Evolutionary conservation across 2,797 vertebrate species (phyloP), one percentile per base, ranked within the genome.

Genomic region (Galagoides demidoff): DNA sequence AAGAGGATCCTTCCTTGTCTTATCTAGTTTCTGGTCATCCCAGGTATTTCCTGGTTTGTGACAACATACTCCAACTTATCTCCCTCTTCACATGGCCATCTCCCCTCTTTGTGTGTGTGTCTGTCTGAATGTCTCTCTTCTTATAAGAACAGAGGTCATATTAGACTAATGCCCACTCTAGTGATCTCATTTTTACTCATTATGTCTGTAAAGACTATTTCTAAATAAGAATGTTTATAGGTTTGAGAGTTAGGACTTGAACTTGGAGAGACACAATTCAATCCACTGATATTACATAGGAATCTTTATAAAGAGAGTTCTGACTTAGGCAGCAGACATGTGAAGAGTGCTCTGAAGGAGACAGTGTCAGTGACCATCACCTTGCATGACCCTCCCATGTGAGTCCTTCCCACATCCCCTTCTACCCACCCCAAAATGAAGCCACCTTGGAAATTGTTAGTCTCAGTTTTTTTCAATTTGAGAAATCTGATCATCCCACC

Each of bases 381-480:
- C 79, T 95, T 77, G 52, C 14, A 27, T 86, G 59, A 86, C 84
- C 70, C 64, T 93, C 27, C 14, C 45, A 23, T 22, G 7, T 43
- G 34, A 71, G 4, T 39, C 61, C 31, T 92, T 94, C 82, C 61
- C 17, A 92, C 31, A 34, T 55, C 49, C 45, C 63, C 17, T 89
- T 17, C 45, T 14, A 7, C 4, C 10, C 39, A 78, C 59, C 27
- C 81, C 2, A 91, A 96, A 86, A 70, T 31, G 74, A 93, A 92
- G n/a, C 49, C 81, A 68, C 37, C 29, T 70, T 55, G 52, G 63
- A 95, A 89, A 85, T 0, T 43, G 34, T 34, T 71, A 12, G 34
- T 77, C 68, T 95, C 25, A 0, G 29, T 77, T 94, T 93, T 86
- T 63, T 85, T 61, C 55, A 7, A 34, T 90, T 95, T 92, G 43